Conservation (phyloP, 2,113 vertebrate genomes). For the Amphiprion ocellaris region DNA sequence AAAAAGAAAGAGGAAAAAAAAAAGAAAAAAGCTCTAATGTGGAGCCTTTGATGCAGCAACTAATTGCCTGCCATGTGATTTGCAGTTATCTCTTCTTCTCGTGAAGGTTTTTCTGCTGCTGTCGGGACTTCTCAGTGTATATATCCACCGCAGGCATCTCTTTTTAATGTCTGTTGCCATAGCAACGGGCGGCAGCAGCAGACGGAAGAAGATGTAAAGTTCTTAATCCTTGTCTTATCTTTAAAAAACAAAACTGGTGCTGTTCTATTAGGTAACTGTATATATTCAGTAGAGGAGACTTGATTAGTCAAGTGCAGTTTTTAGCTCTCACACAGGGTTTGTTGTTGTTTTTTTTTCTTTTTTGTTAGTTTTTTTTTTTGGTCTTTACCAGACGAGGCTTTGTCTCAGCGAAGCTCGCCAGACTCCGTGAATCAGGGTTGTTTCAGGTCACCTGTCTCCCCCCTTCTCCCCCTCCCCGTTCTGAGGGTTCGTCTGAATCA, state of each 20-base stretch:
- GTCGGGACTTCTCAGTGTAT: conserved; percentile 65
- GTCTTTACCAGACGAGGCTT: conserved; percentile 41
- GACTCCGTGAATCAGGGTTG: conserved; percentile 71
- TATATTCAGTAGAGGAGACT: conserved; percentile 20
- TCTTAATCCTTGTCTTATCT: conserved; percentile 50
- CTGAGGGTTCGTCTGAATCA: conserved; percentile 7
- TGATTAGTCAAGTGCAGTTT: conserved; percentile 35
- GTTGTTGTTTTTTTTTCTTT: not conserved
- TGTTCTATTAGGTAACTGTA: conserved; percentile 57
- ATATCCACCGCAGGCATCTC: conserved; percentile 73
- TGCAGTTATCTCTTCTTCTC: conserved; percentile 66
- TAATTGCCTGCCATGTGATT: conserved; percentile 57
- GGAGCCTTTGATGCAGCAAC: conserved; percentile 49
- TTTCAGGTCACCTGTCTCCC: conserved; percentile 77
- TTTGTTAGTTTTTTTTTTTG: conserved; percentile 4
- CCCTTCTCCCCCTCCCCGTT: conserved; percentile 46
- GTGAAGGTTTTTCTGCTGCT: conserved; percentile 59
- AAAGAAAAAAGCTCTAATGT: conserved; percentile 32
- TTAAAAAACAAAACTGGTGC: conserved; percentile 66
- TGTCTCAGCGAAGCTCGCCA: conserved; percentile 48
- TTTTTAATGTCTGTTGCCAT: conserved; percentile 83
- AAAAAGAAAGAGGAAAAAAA: conserved; percentile 14
- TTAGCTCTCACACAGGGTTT: conserved; percentile 3
- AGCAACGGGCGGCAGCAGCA: conserved; percentile 75
- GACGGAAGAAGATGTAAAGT: conserved; percentile 74